These are phyloP conservation scores for Amphiprion clarkii DNA, from an alignment of 2,797 vertebrate species.

Conservation along the genomic window DNA sequence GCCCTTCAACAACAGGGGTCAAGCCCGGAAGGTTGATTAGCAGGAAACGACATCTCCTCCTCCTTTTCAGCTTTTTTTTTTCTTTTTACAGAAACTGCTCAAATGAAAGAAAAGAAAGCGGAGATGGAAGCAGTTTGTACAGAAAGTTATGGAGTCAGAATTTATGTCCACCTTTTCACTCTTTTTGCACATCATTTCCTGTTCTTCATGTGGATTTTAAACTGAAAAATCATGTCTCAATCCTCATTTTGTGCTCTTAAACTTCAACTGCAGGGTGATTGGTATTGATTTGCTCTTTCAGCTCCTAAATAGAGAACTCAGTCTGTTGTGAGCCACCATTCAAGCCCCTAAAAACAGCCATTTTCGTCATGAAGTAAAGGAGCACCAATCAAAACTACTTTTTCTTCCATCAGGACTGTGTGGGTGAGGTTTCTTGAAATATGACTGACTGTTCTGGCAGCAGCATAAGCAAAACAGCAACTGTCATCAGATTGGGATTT, in stretches of 20 bases:
- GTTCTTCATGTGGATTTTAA: not conserved
- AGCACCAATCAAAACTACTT: not conserved
- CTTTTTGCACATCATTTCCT: too few species aligned
- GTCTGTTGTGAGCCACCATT: too few species aligned
- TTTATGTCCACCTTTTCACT: too few species aligned
- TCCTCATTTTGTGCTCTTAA: not conserved
- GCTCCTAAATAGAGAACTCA: too few species aligned
- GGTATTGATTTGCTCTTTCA: too few species aligned
- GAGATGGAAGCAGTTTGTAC: not conserved
- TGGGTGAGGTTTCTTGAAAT: slow-evolving; percentile 25
- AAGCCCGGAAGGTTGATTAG: slow-evolving; percentile 62
- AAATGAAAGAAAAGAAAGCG: slow-evolving; percentile 1
- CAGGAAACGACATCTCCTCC: slow-evolving; percentile 29
- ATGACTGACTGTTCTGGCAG: slow-evolving; percentile 21
- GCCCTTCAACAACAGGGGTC: slow-evolving; percentile 64
- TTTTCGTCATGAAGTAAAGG: not conserved
- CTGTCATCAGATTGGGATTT: slow-evolving; percentile 18
- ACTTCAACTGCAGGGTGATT: too few species aligned
- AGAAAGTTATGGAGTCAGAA: not conserved
- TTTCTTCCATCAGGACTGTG: slow-evolving; percentile 6
- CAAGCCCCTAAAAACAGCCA: not conserved
- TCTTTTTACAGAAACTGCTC: not conserved
- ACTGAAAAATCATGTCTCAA: not conserved
- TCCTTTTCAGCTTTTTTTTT: slow-evolving; percentile 24
- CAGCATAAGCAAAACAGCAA: slow-evolving; percentile 8